Evolutionary conservation across 2,888 invertebrate genomes (phyloP), one percentile per base, ranked within the genome.

Genomic region (Sturmia bella): DNA sequence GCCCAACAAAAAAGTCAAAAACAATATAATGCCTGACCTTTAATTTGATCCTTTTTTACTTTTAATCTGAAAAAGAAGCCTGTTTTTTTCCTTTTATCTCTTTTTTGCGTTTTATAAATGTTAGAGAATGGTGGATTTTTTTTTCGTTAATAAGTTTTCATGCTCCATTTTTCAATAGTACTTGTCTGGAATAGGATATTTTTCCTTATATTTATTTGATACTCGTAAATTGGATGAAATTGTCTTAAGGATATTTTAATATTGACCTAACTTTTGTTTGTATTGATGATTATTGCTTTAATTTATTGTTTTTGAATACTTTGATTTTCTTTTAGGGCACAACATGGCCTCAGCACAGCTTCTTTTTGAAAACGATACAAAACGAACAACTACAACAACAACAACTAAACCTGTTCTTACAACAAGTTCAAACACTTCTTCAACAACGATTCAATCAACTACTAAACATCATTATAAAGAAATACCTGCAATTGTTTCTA

Each of bases 291-390:
- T 70, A 52, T n/a, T 83, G 12, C 15, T 21, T 32, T 57, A 11
- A 19, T 37, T 50, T 56, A 13, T 41, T 41, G 13, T 1, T 19
- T 68, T 70, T 80, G 63, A 75, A 41, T 66, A 77, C 74, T 79
- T 83, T 69, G 61, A 82, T 80, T 24, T 76, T 57, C 59, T 88
- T 88, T 59, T 69, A 91, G 91, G 91, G 91, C 90, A 90, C 90
- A 91, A 91, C 89, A 91, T 91, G 91, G 91, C 91, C 90, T 90
- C 90, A 90, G 89, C 90, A 91, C 89, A 89, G 89, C 88, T 90
- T 88, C 89, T 87, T 86, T 75, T 70, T 82, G 78, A 82, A 70
- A 82, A 54, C 90, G 89, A 89, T 88, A 89, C 89, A 87, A 89
- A 88, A 87, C 87, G 86, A 90, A 88, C 86, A 72, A 87, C 88